phyloP scores from a whole-genome alignment of 2,113 vertebrate species.

The Mus pahari region DNA sequence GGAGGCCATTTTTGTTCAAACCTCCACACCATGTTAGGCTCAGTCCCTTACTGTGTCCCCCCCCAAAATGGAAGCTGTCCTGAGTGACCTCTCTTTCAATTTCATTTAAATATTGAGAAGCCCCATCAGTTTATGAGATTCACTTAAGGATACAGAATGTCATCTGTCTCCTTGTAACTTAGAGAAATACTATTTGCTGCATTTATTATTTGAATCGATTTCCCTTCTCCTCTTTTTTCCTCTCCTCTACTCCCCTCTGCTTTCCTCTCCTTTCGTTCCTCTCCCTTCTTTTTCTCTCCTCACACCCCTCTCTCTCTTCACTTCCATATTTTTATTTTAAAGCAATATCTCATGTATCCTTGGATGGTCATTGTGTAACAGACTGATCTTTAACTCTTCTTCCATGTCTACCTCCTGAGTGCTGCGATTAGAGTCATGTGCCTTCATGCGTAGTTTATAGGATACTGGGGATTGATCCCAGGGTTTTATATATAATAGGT shows the following conservation, averaged over 20 bases:
- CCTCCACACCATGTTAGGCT: not conserved
- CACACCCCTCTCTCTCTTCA: too few species aligned
- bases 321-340: not conserved
- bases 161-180: not conserved
- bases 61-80: not conserved
- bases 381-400: too few species aligned
- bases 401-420: not conserved
- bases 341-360: not conserved
- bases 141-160: not conserved
- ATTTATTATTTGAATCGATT: not conserved
- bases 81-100: not conserved
- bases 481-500: not conserved
- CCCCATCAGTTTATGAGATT: constrained; percentile 26
- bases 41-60: not conserved
- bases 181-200: not conserved
- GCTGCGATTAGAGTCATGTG: not conserved
- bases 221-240: not conserved
- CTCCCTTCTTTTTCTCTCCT: not conserved
- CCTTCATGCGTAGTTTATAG: not conserved
- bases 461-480: not conserved
- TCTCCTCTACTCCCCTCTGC: not conserved
- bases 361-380: not conserved
- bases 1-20: not conserved
- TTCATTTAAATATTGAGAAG: not conserved
- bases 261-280: not conserved